Conservation (phyloP, 2,113 vertebrate genomes). For the Prunella fulvescens region DNA sequence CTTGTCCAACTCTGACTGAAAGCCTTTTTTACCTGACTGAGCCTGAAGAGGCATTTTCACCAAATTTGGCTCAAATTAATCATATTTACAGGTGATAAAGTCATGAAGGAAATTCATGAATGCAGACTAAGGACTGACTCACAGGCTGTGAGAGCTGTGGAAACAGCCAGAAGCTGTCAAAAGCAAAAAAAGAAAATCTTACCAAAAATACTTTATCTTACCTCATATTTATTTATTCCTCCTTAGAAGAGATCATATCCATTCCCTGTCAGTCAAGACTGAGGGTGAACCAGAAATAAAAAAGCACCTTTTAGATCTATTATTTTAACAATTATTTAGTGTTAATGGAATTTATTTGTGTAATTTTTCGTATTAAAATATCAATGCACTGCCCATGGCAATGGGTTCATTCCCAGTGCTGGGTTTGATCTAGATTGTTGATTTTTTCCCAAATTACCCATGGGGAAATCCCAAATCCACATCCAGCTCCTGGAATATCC, state of each 20-base stretch:
- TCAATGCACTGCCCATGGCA: neutral
- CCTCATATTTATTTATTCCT: neutral
- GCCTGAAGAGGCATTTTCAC: neutral
- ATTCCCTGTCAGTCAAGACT: neutral
- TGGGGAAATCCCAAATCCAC: neutral
- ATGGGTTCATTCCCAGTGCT: neutral
- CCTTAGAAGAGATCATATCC: fast-evolving
- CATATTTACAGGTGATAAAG: neutral
- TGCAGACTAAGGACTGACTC: neutral
- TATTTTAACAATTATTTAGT: neutral
- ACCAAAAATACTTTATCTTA: neutral
- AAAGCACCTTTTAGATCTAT: neutral
- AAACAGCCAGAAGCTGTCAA: neutral
- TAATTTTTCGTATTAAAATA: fast-evolving
- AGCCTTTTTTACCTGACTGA: neutral
- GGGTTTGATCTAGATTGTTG: neutral
- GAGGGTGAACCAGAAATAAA: neutral
- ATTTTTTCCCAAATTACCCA: neutral
- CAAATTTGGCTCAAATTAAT: neutral
- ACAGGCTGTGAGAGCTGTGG: neutral
- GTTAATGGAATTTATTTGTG: neutral
- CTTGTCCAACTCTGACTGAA: neutral
- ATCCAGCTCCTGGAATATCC: neutral
- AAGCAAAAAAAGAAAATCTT: neutral
- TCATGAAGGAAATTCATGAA: neutral